Conservation (phyloP, 2,113 vertebrate species). For the Actinemys pallida region DNA sequence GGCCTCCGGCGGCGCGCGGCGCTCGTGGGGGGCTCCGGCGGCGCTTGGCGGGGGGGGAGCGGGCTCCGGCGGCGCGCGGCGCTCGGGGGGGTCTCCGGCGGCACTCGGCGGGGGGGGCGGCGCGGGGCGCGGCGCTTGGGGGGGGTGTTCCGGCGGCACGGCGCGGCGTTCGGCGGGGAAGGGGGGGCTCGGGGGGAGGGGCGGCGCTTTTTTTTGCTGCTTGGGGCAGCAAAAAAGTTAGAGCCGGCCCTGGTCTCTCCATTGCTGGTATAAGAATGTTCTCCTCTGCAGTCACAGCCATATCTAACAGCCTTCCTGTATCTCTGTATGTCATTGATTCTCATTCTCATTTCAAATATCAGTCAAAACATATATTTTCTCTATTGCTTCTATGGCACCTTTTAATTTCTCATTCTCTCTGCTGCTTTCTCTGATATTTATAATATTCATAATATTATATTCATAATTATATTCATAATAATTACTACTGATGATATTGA, state of each 20-base stretch:
- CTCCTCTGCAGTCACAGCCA: background rate
- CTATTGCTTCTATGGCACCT: background rate
- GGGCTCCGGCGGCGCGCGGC: too few species aligned
- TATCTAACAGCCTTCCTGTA: background rate
- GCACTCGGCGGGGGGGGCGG: too few species aligned
- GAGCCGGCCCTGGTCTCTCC: background rate
- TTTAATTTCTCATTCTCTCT: background rate
- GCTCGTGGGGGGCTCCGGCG: too few species aligned
- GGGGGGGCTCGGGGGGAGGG: too few species aligned
- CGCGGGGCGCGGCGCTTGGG: too few species aligned
- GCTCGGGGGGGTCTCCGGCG: too few species aligned
- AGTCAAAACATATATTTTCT: background rate
- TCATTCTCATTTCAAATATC: background rate
- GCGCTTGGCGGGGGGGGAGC: too few species aligned
- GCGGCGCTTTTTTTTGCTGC: too few species aligned
- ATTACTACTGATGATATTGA: background rate
- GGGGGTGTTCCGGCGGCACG: too few species aligned
- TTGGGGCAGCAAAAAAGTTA: too few species aligned
- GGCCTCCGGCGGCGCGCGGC: too few species aligned
- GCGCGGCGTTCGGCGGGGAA: too few species aligned
- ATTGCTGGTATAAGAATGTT: background rate
- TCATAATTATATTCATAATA: background rate
- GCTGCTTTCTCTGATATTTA: background rate
- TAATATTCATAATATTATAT: background rate
- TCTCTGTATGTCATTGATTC: background rate